Conservation (phyloP, 2,888 invertebrate species). For the Drosophila vallismaia region DNA sequence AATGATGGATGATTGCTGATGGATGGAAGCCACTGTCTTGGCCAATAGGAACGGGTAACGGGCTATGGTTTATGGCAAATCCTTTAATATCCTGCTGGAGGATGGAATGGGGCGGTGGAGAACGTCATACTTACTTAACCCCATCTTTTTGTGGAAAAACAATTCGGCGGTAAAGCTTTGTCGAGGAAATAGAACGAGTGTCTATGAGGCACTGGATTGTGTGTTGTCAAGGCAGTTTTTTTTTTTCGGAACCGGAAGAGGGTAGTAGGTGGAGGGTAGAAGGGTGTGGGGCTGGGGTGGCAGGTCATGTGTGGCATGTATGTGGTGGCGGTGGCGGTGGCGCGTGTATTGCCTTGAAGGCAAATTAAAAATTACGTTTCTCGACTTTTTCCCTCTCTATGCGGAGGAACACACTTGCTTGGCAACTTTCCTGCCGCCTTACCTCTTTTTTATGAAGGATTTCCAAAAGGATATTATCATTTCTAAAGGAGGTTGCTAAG, state of each 20-base stretch:
- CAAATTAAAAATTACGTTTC: constrained; percentile 80
- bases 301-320: constrained; percentile 31
- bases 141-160: constrained; percentile 26
- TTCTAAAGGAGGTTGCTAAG: neutral
- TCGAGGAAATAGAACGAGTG: constrained; percentile 11
- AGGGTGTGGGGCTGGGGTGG: constrained; percentile 5
- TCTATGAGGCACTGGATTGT: neutral
- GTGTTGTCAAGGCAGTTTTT: constrained; percentile 64
- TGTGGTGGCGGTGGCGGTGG: constrained; percentile 13
- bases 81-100: neutral
- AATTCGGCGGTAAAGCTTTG: constrained; percentile 36
- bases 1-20: constrained; percentile 33
- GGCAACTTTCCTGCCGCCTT: constrained; percentile 49
- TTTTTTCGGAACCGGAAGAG: neutral
- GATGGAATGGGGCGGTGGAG: neutral
- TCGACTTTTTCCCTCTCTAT: constrained; percentile 68
- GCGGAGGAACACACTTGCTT: constrained; percentile 54
- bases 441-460: neutral
- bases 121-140: neutral
- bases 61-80: neutral
- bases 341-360: constrained; percentile 65
- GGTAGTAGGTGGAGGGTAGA: constrained; percentile 13
- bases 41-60: constrained; percentile 1
- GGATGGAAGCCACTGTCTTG: constrained; percentile 1
- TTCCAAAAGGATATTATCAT: neutral